A percentile compares a stretch with the other conserved stretches of the same genome.
Conservation (phyloP, 2,888 invertebrate species). For the Lasioglossum marginatum region DNA sequence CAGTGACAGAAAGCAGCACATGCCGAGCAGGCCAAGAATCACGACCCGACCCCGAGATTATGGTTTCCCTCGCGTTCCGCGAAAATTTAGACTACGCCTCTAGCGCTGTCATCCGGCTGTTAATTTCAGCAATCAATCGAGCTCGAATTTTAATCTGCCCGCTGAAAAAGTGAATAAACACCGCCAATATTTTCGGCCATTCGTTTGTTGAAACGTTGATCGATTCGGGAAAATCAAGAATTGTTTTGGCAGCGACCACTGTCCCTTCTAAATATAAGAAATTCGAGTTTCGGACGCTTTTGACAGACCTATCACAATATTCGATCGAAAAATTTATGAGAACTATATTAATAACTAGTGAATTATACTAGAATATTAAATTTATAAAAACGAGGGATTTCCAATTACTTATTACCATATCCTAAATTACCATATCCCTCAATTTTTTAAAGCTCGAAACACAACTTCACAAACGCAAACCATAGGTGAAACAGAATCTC, state of each 20-base stretch:
- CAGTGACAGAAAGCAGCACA: slow-evolving; percentile 52
- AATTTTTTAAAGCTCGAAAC: background rate
- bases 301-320: background rate
- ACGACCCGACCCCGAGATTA: slow-evolving; percentile 75
- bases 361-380: background rate
- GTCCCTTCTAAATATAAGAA: background rate
- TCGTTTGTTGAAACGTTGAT: background rate
- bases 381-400: background rate
- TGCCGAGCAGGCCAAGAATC: slow-evolving; percentile 70
- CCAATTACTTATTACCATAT: background rate
- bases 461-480: background rate
- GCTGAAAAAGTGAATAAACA: slow-evolving; percentile 46
- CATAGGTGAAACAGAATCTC: background rate
- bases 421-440: background rate
- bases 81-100: slow-evolving; percentile 50
- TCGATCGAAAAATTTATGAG: too few relatives aligned
- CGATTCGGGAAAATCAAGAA: background rate
- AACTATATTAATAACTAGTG: background rate
- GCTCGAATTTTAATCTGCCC: slow-evolving; percentile 28
- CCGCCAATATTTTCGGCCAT: background rate
- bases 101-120: slow-evolving; percentile 21
- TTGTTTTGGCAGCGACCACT: background rate
- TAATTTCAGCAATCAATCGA: slow-evolving; percentile 32
- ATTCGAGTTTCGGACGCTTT: background rate
- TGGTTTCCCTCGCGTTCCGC: slow-evolving; percentile 61